Percentiles rank a stretch among this genome's conserved stretches.
These are phyloP conservation scores for Pollenia griseotomentosa DNA, from an alignment of 2,888 invertebrate genomes.

Conservation along the genomic window DNA sequence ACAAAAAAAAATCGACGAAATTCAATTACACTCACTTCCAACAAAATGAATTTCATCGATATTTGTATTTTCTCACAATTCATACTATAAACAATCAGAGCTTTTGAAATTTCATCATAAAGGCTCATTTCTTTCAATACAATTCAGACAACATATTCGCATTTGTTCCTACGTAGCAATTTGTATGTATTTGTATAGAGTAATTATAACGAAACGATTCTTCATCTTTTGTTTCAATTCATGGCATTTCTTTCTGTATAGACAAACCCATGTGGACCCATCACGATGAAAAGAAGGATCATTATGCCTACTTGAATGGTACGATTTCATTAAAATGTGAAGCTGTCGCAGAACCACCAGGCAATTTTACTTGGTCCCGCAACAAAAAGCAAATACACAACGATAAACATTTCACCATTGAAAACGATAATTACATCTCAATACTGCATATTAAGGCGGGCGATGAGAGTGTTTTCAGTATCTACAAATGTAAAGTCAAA, in stretches of 20 bases:
- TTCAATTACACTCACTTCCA: background rate
- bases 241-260: slow-evolving; percentile 73
- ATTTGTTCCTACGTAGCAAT: background rate
- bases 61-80: too few species aligned
- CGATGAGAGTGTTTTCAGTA: slow-evolving; percentile 84
- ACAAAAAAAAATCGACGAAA: slow-evolving; percentile 7
- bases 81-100: too few species aligned
- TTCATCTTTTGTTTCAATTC: slow-evolving; percentile 17
- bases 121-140: too few species aligned
- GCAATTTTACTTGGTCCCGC: slow-evolving; percentile 85
- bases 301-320: slow-evolving; percentile 85
- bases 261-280: slow-evolving; percentile 83
- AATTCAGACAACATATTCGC: too few species aligned
- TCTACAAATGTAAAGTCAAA: slow-evolving; percentile 85
- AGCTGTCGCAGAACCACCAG: slow-evolving; percentile 86
- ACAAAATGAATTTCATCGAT: background rate
- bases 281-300: slow-evolving; percentile 77
- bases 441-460: slow-evolving; percentile 80
- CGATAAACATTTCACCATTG: slow-evolving; percentile 80
- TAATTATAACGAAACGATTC: background rate
- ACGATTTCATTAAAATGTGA: slow-evolving; percentile 86
- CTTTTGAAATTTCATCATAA: too few species aligned
- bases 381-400: slow-evolving; percentile 81
- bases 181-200: background rate
- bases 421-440: slow-evolving; percentile 81